Conservation (phyloP, 2,113 vertebrate species). For the Cyanoramphus novaezelandiae region DNA sequence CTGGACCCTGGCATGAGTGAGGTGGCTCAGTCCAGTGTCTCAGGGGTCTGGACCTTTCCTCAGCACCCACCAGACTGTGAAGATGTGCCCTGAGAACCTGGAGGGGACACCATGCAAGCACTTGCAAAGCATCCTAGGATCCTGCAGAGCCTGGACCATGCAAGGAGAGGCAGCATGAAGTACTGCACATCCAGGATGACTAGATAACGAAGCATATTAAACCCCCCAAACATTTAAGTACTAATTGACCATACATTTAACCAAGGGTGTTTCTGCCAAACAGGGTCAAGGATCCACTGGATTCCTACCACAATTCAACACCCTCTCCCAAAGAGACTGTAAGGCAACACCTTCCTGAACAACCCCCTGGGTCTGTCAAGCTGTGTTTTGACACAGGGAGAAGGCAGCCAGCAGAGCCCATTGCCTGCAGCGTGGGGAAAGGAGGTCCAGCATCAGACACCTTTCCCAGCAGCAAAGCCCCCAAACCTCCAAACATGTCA, state of each 20-base stretch:
- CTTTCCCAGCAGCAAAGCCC: neutral
- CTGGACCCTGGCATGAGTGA: neutral
- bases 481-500: neutral
- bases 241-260: neutral
- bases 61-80: neutral
- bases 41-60: neutral
- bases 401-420: neutral
- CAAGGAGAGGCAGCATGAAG: neutral
- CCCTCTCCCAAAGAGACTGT: neutral
- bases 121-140: neutral
- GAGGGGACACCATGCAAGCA: neutral
- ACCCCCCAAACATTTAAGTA: neutral
- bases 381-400: neutral
- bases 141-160: neutral
- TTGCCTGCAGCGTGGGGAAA: neutral
- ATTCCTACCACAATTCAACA: neutral
- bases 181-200: no score
- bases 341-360: neutral
- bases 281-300: neutral
- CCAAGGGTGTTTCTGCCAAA: neutral
- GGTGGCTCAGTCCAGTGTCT: fast-evolving
- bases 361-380: neutral
- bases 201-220: neutral
- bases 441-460: neutral
- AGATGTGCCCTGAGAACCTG: neutral